Evolutionary conservation across 2,797 vertebrate species (phyloP), one percentile per base, ranked within the genome.

Genomic region (Antrozous pallidus): DNA sequence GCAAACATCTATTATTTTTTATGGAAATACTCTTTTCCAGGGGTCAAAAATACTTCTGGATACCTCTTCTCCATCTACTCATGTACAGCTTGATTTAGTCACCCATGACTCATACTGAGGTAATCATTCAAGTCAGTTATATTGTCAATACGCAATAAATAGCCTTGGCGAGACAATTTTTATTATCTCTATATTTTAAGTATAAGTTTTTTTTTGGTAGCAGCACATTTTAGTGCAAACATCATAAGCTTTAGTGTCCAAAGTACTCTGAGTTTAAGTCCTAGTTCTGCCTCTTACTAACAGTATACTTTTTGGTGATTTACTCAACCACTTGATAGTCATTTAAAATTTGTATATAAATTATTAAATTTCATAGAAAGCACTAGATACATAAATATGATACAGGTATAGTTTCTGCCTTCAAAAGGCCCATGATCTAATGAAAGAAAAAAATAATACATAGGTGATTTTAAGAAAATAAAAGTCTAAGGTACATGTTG

Each of bases 391-490:
- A 74, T 3, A 92, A 77, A 81, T 17, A 61, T 33, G 16, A 87
- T 49, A 74, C 49, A 84, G 1, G 4, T 36, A 49, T 54, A 5
- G 5, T 38, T 18, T 0, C 81, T 38, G 6, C 4, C 84, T 94
- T 79, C n/a, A 88, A 86, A 94, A 28, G 6, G 0, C 51, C 3
- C 0, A 8, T n/a, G 3, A 47, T 47, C 28, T 5, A 82, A 5
- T 80, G 31, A 94, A 84, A 36, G 11, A 83, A 8, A 90, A 11
- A 81, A n/a, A n/a, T n/a, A 3, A 84, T 63, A 77, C n/a, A 28
- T 81, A 91, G 6, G 40, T 93, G n/a, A 84, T 92, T 75, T 36
- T 42, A 92, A 82, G 16, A 87, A 6, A 56, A 42, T 94, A 63
- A 67, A 79, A 93, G 84, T 73, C 22, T 94, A 73, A 93, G 11